Base-by-base conservation (phyloP, 2,888 invertebrate species). In the Tortrix viridana region DNA sequence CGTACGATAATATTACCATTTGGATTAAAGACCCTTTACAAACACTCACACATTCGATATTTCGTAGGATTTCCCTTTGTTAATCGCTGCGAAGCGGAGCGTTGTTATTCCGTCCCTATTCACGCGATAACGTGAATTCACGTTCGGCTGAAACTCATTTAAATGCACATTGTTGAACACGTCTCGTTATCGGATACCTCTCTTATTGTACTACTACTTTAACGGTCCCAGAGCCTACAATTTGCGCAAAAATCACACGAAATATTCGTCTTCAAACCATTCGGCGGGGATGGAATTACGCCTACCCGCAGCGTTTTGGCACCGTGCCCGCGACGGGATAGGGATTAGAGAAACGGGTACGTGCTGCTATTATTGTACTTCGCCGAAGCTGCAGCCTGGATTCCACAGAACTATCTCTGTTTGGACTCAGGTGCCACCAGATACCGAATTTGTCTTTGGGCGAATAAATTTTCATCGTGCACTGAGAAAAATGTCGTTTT, bases 271-370 rank as follows among this genome's bases (percentile, higher is more conserved):
- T 38, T 46, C 23, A 23, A 50, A 20, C 37, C 46, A 57, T 52
- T 49, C 50, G 37, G 50, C 50, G 43, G 43, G 55, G 16, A 19
- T 47, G 37, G 57, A 63, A 58, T 63, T 57, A 57, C 53, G 47
- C 53, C 52, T 46, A 38, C 56, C 62, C 26, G 63, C 63, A 53
- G 57, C 56, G 32, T 57, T 63, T 57, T 63, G 62, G 62, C 63
- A 20, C n/a, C 20, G 41, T 53, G 57, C 63, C 57, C 63, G 53
- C 16, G 18, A 46, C 52, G 53, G 57, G 57, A 38, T 41, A 47
- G 26, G 55, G 57, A 60, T 60, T 54, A 60, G 54, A 63, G 32
- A 23, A 53, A 63, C 58, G 57, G 63, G 47, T 63, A 48, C 32
- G 20, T 32, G 52, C 46, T 41, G n/a, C 57, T 57, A 57, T 52